Percentiles rank a stretch among this genome's conserved stretches.
These are phyloP conservation scores for Spizella passerina DNA, from an alignment of 2,797 vertebrate genomes.

Conservation along the genomic window DNA sequence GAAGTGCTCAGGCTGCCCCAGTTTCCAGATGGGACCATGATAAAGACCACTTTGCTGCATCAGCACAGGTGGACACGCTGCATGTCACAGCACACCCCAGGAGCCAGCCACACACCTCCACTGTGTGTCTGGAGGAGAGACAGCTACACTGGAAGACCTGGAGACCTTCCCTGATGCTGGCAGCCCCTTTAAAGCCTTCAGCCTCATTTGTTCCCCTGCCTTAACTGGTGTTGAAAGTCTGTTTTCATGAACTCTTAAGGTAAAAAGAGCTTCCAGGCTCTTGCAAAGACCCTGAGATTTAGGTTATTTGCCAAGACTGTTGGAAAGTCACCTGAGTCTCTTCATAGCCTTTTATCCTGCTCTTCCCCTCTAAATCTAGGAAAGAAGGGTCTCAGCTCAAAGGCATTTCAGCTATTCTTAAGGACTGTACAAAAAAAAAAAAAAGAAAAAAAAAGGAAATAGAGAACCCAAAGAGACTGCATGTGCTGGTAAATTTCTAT, in stretches of 20 bases:
- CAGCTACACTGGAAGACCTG: background rate
- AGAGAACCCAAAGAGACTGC: background rate
- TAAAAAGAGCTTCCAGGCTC: background rate
- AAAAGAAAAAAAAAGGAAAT: background rate
- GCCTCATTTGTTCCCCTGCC: background rate
- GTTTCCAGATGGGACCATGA: background rate
- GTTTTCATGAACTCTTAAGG: background rate
- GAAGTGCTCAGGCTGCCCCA: background rate
- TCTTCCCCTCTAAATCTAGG: background rate
- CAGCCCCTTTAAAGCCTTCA: background rate
- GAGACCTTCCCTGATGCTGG: background rate
- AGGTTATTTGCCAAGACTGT: background rate
- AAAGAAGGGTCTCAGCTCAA: background rate
- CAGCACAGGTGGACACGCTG: rapidly evolving
- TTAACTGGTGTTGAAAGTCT: background rate
- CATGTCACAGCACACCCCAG: rapidly evolving
- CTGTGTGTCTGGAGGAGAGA: background rate
- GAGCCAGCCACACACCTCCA: background rate
- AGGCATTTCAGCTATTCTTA: background rate
- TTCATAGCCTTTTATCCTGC: background rate
- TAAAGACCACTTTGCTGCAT: background rate
- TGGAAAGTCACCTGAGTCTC: background rate
- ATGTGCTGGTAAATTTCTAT: background rate
- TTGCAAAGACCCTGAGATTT: background rate
- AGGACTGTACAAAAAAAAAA: background rate